These are phyloP conservation scores for Athene cunicularia DNA, from an alignment of 2,113 vertebrate genomes.

Conservation along the genomic window DNA sequence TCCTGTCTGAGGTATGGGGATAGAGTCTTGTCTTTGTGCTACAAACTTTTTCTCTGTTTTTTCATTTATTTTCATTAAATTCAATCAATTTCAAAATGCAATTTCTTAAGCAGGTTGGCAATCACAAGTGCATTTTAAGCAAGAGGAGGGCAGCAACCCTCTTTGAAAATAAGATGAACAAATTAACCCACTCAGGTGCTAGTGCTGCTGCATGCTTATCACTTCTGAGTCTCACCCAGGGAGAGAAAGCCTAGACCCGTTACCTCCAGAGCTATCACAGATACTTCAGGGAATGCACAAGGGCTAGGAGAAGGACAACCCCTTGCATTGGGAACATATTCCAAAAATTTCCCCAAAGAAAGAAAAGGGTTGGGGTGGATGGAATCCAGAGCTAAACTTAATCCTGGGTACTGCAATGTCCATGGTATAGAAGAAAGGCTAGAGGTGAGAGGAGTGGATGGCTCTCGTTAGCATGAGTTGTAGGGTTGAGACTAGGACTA, in stretches of 20 bases:
- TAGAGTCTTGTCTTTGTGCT: neutral
- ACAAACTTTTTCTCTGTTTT: neutral
- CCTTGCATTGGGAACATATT: neutral
- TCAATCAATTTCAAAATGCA: neutral
- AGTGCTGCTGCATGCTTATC: neutral
- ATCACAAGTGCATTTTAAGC: neutral
- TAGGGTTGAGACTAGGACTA: neutral
- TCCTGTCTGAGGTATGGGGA: neutral
- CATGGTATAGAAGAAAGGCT: neutral
- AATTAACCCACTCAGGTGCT: neutral
- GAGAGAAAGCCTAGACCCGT: neutral
- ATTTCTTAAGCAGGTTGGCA: neutral
- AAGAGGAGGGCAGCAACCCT: neutral
- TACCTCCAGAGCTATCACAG: neutral
- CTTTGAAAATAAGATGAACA: neutral
- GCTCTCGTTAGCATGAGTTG: neutral
- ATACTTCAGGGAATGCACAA: neutral
- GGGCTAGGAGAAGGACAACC: neutral
- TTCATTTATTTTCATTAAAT: neutral
- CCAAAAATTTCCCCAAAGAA: neutral
- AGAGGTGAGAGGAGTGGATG: neutral
- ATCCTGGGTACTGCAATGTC: neutral
- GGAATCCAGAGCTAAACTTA: neutral
- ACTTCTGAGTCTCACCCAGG: neutral
- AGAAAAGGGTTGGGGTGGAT: neutral